Conservation (phyloP, 2,797 vertebrate species). For the Dallia pectoralis region DNA sequence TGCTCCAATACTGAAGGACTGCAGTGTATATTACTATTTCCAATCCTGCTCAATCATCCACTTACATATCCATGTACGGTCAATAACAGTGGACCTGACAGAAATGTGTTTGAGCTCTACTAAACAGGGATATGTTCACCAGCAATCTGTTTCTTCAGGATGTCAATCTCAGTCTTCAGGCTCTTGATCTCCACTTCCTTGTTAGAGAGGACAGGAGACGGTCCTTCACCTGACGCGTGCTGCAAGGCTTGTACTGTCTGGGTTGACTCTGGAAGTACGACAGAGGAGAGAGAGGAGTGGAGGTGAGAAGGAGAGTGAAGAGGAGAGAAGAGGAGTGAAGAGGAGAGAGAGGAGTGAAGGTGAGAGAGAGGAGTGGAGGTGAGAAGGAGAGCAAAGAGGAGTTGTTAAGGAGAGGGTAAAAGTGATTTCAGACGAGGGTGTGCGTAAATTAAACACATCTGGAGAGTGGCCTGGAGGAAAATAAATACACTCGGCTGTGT, state of each 20-base stretch:
- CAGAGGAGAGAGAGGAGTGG: neutral
- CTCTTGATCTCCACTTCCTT: constrained; percentile 94
- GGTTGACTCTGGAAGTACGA: constrained; percentile 81
- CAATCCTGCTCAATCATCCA: neutral
- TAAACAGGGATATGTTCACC: constrained; percentile 68
- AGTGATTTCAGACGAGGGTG: neutral
- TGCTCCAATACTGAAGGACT: too few species aligned
- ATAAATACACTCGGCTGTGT: neutral
- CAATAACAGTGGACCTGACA: neutral
- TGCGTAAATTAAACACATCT: neutral
- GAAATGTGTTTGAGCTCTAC: neutral
- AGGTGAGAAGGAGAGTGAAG: neutral
- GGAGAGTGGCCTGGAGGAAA: neutral
- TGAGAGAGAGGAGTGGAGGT: neutral
- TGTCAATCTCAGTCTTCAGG: constrained; percentile 93
- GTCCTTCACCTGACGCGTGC: constrained; percentile 74
- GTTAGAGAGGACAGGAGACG: constrained; percentile 72
- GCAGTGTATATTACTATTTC: neutral
- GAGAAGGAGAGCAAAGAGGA: neutral
- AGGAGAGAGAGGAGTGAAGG: too few species aligned
- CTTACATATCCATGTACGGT: neutral
- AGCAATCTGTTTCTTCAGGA: constrained; percentile 90
- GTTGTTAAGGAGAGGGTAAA: neutral
- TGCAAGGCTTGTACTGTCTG: constrained; percentile 93
- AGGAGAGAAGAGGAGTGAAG: too few species aligned